Conservation (phyloP, 2,888 invertebrate species). For the Escarpia spicata region DNA sequence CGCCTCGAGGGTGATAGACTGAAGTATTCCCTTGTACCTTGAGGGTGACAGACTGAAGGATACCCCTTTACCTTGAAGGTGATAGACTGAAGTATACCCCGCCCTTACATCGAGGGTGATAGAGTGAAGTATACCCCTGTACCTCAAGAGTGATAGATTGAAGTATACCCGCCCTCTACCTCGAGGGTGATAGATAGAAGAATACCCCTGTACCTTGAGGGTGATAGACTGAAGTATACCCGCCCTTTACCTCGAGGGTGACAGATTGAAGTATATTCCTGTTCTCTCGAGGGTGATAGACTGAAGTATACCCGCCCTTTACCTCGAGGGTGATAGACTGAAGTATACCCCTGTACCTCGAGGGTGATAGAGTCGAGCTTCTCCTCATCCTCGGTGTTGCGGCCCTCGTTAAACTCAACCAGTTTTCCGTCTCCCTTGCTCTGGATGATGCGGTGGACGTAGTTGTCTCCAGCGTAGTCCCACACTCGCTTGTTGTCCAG, state of each 20-base stretch:
- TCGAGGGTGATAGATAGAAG: background rate
- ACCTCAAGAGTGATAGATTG: background rate
- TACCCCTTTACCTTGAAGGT: background rate
- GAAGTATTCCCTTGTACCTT: background rate
- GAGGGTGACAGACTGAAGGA: background rate
- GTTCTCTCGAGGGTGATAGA: background rate
- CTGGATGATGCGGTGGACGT: slow-evolving; percentile 93
- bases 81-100: background rate
- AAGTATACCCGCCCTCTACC: background rate
- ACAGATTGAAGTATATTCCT: background rate
- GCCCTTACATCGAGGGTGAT: slow-evolving; percentile 82
- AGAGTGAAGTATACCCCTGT: slow-evolving; percentile 86
- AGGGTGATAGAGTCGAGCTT: slow-evolving; percentile 94
- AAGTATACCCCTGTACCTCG: slow-evolving; percentile 72
- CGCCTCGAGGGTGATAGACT: slow-evolving; percentile 43
- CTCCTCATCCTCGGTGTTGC: slow-evolving; percentile 70
- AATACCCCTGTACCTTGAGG: slow-evolving; percentile 73
- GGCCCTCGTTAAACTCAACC: slow-evolving; percentile 71
- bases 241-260: background rate
- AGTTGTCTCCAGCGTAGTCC: slow-evolving; percentile 99
- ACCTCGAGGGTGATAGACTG: slow-evolving; percentile 91
- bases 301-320: background rate
- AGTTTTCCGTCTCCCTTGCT: slow-evolving; percentile 97
- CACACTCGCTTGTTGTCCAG: slow-evolving; percentile 96
- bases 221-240: background rate